These are phyloP conservation scores for Cyclina sinensis DNA, from an alignment of 1,140 invertebrate genomes.

Conservation along the genomic window DNA sequence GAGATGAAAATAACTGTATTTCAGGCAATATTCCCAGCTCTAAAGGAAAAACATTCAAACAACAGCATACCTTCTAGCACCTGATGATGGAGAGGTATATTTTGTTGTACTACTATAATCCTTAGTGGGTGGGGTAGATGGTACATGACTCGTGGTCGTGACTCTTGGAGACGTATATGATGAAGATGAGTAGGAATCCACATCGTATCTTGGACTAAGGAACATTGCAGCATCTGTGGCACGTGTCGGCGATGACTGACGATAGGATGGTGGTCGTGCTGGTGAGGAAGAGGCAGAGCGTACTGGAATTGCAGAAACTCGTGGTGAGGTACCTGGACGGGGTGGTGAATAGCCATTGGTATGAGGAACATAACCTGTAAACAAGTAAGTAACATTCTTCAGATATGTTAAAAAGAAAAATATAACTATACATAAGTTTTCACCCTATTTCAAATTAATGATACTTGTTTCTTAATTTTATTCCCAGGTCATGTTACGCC, in stretches of 20 bases:
- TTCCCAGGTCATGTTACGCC: too few species aligned
- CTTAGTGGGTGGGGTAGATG: constrained; percentile 72
- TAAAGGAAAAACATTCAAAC: too few species aligned
- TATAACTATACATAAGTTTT: too few species aligned
- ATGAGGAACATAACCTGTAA: constrained; percentile 73
- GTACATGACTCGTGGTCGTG: constrained; percentile 15
- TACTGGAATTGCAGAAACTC: background rate
- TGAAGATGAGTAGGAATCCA: constrained; percentile 38
- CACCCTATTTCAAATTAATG: too few species aligned
- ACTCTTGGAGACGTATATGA: constrained; percentile 27
- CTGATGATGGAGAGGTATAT: constrained; percentile 68
- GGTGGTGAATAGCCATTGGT: constrained; percentile 70
- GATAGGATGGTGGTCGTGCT: background rate
- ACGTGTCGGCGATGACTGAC: background rate
- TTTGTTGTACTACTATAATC: constrained; percentile 69
- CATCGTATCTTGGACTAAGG: constrained; percentile 38
- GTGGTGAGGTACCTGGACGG: constrained; percentile 23
- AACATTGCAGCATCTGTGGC: constrained; percentile 2
- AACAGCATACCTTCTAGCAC: constrained; percentile 77
- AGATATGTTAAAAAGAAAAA: too few species aligned
- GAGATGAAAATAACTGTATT: too few species aligned
- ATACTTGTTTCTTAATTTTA: too few species aligned
- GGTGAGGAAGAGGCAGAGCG: constrained; percentile 34
- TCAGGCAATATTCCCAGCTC: too few species aligned
- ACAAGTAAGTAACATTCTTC: background rate